phyloP scores from a whole-genome alignment of 2,113 vertebrate species.

The Dicaeum eximium region DNA sequence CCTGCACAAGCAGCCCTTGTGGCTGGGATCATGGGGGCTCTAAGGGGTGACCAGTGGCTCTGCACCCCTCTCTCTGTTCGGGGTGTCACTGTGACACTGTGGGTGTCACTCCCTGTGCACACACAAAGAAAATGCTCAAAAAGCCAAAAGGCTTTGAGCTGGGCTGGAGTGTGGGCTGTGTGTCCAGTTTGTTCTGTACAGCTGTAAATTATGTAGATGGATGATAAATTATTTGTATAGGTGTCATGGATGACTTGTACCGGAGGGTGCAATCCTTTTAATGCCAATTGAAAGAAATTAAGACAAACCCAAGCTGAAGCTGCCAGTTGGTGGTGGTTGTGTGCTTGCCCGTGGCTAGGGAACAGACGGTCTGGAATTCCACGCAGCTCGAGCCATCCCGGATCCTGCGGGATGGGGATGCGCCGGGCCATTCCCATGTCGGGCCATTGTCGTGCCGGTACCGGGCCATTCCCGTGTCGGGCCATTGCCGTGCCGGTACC shows the following conservation, averaged over 20 bases:
- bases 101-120: too few species aligned
- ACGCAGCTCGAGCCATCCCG: background rate
- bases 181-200: background rate
- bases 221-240: conserved; percentile 62
- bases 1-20: background rate
- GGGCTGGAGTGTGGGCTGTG: background rate
- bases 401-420: background rate
- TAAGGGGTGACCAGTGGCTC: background rate
- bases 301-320: background rate
- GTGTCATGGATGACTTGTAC: background rate
- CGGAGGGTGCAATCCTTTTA: background rate
- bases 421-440: background rate
- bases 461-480: too few species aligned
- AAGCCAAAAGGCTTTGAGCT: fast-evolving
- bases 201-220: conserved; percentile 45
- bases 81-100: background rate
- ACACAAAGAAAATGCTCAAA: background rate
- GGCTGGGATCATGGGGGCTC: background rate
- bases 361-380: background rate
- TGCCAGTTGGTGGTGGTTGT: background rate
- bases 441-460: fast-evolving
- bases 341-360: background rate
- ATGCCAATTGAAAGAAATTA: background rate
- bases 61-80: background rate
- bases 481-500: background rate